Base-by-base conservation (phyloP, 2,113 vertebrate genomes). In the Takifugu flavidus region DNA sequence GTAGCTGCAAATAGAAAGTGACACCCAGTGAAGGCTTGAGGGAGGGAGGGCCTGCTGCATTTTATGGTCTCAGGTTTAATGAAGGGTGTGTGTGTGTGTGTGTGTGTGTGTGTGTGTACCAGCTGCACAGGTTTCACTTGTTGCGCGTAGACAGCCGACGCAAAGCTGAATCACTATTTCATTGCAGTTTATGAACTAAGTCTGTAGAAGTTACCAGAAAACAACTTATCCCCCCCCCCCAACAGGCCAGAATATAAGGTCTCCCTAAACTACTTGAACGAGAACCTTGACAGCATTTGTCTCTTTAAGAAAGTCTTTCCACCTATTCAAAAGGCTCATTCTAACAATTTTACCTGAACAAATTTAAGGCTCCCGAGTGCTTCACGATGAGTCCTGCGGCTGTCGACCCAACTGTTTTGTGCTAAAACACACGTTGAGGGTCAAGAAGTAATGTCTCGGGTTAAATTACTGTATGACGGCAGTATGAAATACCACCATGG, bases 1-100 rank as follows among this genome's bases (percentile, higher is more conserved):
- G 53, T 50, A 72, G 75, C 86, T 60, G n/a, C 66, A 86, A 88
- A 86, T 91, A 91, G 86, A 88, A 80, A 63, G 34, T 86, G 87
- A 84, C 76, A 77, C 68, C 79, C 25, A 83, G 69, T 67, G 80
- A 77, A 55, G 67, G 75, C 73, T 82, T 74, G 60, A 46, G n/a
- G 56, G 62, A 75, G 49, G 73, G 62, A 62, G 76, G 60, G 62
- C 72, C 67, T 77, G 75, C 80, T 74, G 80, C 67, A 44, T 64
- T 80, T 15, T 56, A 75, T 72, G 66, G 65, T 82, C 79, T 89
- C 84, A 83, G 49, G 62, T 87, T 84, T 82, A 82, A 71, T 45
- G 60, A 61, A 56, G 34, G 55, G 62, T 55, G 64, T 42, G 55
- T 49, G 56, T 61, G 66, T 34, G 55, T 55, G 55, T 60, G 34